A percentile compares a stretch with the other conserved stretches of the same genome.
phyloP scores from a whole-genome alignment of 2,113 vertebrate genomes.

The Hypanus sabinus region DNA sequence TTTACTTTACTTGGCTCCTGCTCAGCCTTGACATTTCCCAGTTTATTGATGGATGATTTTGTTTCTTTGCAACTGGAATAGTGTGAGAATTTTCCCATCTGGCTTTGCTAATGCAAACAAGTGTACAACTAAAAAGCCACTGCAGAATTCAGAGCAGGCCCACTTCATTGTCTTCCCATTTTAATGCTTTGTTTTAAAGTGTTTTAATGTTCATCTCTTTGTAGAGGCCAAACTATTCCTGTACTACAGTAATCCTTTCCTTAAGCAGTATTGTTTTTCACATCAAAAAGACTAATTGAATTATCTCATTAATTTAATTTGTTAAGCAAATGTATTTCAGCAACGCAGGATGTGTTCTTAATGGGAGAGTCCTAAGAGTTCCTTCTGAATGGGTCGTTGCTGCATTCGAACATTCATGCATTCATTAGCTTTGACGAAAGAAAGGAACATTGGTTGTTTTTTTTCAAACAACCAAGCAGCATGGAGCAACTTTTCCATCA shows the following conservation, averaged over 20 bases:
- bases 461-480: constrained; percentile 86
- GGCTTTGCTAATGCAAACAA: constrained; percentile 31
- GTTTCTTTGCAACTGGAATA: constrained; percentile 45
- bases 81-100: constrained; percentile 45
- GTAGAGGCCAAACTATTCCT: constrained; percentile 74
- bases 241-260: constrained; percentile 86
- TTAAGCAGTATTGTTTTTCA: constrained; percentile 80
- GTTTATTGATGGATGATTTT: constrained; percentile 48
- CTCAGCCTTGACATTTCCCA: constrained; percentile 48
- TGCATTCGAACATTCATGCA: constrained; percentile 91
- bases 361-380: constrained; percentile 81
- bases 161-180: constrained; percentile 62
- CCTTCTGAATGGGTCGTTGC: constrained; percentile 89
- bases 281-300: constrained; percentile 87
- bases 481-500: constrained; percentile 85
- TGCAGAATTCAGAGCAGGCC: constrained; percentile 68
- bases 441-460: constrained; percentile 87
- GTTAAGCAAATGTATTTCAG: constrained; percentile 98
- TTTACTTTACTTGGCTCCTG: constrained; percentile 45
- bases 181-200: constrained; percentile 82
- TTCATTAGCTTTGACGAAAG: constrained; percentile 83
- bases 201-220: constrained; percentile 70
- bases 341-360: constrained; percentile 90
- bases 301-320: constrained; percentile 93
- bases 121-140: constrained; percentile 32